phyloP scores from a whole-genome alignment of 2,888 invertebrate genomes.

The Drosophila fungiperda region DNA sequence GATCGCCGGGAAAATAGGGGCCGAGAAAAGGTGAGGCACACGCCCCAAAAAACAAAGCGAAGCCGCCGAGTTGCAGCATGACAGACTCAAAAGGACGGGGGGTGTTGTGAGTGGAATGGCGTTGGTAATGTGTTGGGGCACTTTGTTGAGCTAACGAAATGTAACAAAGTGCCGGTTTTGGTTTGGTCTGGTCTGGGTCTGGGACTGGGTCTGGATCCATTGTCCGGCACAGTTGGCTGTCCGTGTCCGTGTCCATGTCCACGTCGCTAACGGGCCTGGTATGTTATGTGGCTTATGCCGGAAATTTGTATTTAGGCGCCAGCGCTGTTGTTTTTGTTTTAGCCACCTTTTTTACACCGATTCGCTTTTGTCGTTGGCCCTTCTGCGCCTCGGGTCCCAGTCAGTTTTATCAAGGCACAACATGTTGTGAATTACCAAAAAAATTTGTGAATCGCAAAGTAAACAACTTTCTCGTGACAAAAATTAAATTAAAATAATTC shows the following conservation, averaged over 20 bases:
- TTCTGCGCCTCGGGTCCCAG: constrained; percentile 31
- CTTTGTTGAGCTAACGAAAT: constrained; percentile 78
- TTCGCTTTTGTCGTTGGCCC: constrained; percentile 5
- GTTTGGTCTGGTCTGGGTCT: constrained; percentile 5
- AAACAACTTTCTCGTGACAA: background rate
- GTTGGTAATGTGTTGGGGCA: constrained; percentile 74
- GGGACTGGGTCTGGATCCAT: constrained; percentile 27
- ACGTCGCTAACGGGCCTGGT: constrained; percentile 68
- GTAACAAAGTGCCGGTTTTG: constrained; percentile 71
- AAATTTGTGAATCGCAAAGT: background rate
- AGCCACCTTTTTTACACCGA: constrained; percentile 6
- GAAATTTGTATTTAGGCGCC: constrained; percentile 81
- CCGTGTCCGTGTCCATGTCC: constrained; percentile 25
- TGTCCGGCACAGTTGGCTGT: constrained; percentile 38
- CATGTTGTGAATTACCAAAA: constrained; percentile 12
- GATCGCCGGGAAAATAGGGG: constrained; percentile 14
- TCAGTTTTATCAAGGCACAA: constrained; percentile 19
- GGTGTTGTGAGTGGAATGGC: background rate
- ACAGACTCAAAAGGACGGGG: constrained; percentile 11
- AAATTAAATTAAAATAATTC: background rate
- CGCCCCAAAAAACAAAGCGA: constrained; percentile 59
- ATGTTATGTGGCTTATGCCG: constrained; percentile 77
- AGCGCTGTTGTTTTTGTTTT: constrained; percentile 3
- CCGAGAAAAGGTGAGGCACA: constrained; percentile 67
- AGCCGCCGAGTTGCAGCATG: constrained; percentile 57